These are phyloP conservation scores for Chelmon rostratus DNA, from an alignment of 2,797 vertebrate species.

Conservation along the genomic window DNA sequence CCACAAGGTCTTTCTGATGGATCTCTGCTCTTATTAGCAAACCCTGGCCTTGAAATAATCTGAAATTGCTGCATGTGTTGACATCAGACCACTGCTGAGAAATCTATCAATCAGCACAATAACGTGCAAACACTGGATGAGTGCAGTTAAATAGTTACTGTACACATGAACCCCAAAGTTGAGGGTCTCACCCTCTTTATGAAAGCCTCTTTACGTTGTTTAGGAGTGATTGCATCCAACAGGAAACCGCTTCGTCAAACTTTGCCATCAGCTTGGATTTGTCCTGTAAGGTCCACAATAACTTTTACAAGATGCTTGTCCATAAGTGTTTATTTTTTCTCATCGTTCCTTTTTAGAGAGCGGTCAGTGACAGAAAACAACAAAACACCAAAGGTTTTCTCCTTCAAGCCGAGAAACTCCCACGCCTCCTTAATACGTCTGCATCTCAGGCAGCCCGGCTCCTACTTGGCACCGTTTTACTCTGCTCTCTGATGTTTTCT, in stretches of 20 bases:
- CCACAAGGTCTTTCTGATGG: too few species aligned
- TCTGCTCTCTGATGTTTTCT: background rate
- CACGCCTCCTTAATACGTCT: too few species aligned
- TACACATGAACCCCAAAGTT: constrained; percentile 5
- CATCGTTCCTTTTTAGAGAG: background rate
- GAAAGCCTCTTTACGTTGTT: constrained; percentile 5
- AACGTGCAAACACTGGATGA: background rate
- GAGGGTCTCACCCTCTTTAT: background rate
- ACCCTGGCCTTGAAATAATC: background rate
- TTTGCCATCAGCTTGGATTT: constrained; percentile 8
- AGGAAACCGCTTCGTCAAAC: constrained; percentile 23
- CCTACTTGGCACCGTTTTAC: background rate
- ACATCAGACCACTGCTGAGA: background rate
- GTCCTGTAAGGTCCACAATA: background rate
- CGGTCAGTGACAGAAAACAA: background rate
- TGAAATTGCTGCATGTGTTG: background rate
- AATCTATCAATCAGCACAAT: background rate
- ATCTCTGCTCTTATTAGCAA: background rate
- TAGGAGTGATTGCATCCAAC: constrained; percentile 19
- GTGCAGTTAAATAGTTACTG: background rate
- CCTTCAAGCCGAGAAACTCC: background rate
- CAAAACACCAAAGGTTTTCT: background rate
- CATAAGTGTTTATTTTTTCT: background rate
- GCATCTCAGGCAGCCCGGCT: background rate
- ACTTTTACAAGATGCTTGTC: constrained; percentile 2